Percentiles rank a stretch among this genome's conserved stretches.
Conservation (phyloP, 2,888 invertebrate genomes). For the Andrena praecox region DNA sequence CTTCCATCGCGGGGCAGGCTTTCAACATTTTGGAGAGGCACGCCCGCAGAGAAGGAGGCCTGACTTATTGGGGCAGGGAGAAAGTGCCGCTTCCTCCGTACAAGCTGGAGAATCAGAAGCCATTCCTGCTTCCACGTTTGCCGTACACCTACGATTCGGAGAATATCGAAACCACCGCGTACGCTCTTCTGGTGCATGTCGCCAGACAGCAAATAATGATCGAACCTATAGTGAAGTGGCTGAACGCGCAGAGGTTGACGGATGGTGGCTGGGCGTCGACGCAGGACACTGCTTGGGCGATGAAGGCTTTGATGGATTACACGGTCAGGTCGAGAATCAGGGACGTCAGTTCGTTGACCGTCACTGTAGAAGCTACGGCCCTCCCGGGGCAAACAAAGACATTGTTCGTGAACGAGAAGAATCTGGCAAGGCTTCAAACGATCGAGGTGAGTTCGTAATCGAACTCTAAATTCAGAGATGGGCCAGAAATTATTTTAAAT, state of each 20-base stretch:
- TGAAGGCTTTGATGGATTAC: conserved; percentile 96
- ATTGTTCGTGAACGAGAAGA: conserved; percentile 90
- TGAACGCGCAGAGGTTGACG: conserved; percentile 93
- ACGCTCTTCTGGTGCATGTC: conserved; percentile 95
- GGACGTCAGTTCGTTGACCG: conserved; percentile 92
- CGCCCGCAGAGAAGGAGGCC: conserved; percentile 91
- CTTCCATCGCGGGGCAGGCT: conserved; percentile 94
- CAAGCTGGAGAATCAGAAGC: conserved; percentile 96
- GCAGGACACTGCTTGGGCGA: conserved; percentile 95
- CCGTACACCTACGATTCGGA: conserved; percentile 95
- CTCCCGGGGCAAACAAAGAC: conserved; percentile 89
- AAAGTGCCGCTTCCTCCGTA: conserved; percentile 92
- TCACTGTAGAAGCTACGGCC: conserved; percentile 94
- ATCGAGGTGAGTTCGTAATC: conserved; percentile 87
- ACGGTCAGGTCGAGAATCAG: conserved; percentile 93
- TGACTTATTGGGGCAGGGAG: conserved; percentile 94
- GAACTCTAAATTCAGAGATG: not conserved
- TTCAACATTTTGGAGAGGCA: conserved; percentile 90
- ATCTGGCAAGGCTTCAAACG: conserved; percentile 92
- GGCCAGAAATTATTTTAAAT: too few species aligned
- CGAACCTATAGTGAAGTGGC: conserved; percentile 95
- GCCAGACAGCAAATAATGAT: conserved; percentile 93
- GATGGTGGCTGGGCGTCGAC: conserved; percentile 96
- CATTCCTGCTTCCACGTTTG: conserved; percentile 94
- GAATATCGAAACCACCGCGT: conserved; percentile 97